Percentiles rank a stretch among this genome's conserved stretches.
These are phyloP conservation scores for Tenthredo amoena DNA, from an alignment of 2,888 invertebrate species.

Conservation along the genomic window DNA sequence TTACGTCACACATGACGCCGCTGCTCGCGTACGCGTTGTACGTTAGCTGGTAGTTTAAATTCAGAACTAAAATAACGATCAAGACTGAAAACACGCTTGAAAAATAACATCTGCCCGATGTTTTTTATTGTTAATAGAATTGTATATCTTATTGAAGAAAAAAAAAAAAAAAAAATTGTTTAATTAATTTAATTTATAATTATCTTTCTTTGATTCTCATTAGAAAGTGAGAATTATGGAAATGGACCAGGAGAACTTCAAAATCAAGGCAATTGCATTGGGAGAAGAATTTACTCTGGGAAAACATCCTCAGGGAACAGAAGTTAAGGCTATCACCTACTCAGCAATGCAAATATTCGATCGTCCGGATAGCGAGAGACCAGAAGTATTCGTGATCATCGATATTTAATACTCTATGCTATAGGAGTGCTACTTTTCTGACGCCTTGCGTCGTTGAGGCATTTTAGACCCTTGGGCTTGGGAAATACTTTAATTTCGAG, in stretches of 20 bases:
- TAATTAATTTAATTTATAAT: not conserved
- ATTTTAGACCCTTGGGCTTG: conserved; percentile 50
- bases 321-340: conserved; percentile 99
- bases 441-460: conserved; percentile 57
- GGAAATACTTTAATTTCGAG: conserved; percentile 51
- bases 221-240: conserved; percentile 93
- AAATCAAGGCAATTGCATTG: conserved; percentile 86
- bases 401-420: conserved; percentile 86
- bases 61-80: conserved; percentile 31
- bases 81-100: conserved; percentile 1
- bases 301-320: conserved; percentile 98
- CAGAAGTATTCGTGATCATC: conserved; percentile 98
- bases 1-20: conserved; percentile 48
- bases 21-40: not conserved
- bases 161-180: not conserved
- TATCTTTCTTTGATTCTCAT: conserved; percentile 75
- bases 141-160: not conserved
- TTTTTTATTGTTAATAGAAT: conserved; percentile 2
- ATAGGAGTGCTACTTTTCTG: conserved; percentile 54
- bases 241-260: conserved; percentile 91
- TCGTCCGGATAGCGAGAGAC: conserved; percentile 84
- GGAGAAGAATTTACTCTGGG: conserved; percentile 97
- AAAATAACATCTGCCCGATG: conserved; percentile 5
- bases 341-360: conserved; percentile 98
- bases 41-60: conserved; percentile 28